Conservation (phyloP, 2,797 vertebrate genomes). For the Eulemur albifrons region DNA sequence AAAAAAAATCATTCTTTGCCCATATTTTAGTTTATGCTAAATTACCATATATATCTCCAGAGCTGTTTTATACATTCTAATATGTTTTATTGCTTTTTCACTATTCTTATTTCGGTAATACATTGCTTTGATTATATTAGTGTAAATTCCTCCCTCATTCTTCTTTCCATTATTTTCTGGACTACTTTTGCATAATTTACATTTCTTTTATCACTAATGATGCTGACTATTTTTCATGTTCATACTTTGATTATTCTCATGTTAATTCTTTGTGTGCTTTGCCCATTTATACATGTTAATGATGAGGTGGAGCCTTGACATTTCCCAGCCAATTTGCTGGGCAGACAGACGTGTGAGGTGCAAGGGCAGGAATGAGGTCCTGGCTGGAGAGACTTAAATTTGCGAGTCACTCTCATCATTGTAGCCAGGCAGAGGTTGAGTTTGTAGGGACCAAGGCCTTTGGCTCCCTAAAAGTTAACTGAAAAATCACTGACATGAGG, state of each 20-base stretch:
- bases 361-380: background rate
- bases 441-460: background rate
- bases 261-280: background rate
- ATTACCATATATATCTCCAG: background rate
- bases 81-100: background rate
- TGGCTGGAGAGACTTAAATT: background rate
- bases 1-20: background rate
- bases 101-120: background rate
- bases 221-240: background rate
- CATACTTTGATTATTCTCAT: background rate
- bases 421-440: background rate
- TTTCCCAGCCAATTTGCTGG: background rate
- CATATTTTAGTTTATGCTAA: background rate
- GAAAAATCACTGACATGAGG: background rate
- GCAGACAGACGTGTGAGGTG: background rate
- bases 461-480: background rate
- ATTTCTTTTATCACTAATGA: background rate
- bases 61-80: background rate
- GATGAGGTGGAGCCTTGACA: background rate
- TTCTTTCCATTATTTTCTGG: background rate
- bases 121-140: background rate
- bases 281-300: background rate
- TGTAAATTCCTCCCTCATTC: background rate
- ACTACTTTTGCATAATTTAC: background rate
- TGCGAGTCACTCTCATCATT: background rate